These are phyloP conservation scores for Rhagonycha lutea DNA, from an alignment of 2,888 invertebrate genomes.

Conservation along the genomic window DNA sequence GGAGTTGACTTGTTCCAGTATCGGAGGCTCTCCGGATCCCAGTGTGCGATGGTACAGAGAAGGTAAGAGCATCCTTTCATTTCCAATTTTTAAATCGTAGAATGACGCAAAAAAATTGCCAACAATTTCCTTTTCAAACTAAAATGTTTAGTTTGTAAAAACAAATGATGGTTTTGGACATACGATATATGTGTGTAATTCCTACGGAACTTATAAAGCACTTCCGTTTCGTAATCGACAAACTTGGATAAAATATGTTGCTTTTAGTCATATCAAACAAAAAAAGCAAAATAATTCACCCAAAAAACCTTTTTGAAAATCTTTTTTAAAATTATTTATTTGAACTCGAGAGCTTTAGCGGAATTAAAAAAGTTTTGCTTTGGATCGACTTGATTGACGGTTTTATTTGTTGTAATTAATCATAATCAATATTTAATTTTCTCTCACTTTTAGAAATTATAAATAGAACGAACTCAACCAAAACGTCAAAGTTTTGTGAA, in stretches of 20 bases:
- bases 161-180: slow-evolving; percentile 12
- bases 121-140: neutral
- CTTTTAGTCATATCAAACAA: slow-evolving; percentile 12
- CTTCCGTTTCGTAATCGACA: slow-evolving; percentile 7
- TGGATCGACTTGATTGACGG: neutral
- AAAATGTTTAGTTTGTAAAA: slow-evolving; percentile 9
- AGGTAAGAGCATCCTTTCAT: slow-evolving; percentile 43
- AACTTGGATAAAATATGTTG: slow-evolving; percentile 18
- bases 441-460: neutral
- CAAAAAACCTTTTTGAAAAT: neutral
- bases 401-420: neutral
- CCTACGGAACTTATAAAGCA: slow-evolving; percentile 10
- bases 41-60: slow-evolving; percentile 84
- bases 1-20: slow-evolving; percentile 79
- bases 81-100: neutral
- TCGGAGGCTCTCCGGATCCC: slow-evolving; percentile 90
- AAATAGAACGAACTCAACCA: neutral
- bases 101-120: neutral
- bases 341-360: neutral
- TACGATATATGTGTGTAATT: slow-evolving; percentile 14
- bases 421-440: neutral
- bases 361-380: neutral
- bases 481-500: neutral
- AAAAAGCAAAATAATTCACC: neutral
- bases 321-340: neutral